Conservation (phyloP, 2,888 invertebrate species). For the Mycogona germanica region DNA sequence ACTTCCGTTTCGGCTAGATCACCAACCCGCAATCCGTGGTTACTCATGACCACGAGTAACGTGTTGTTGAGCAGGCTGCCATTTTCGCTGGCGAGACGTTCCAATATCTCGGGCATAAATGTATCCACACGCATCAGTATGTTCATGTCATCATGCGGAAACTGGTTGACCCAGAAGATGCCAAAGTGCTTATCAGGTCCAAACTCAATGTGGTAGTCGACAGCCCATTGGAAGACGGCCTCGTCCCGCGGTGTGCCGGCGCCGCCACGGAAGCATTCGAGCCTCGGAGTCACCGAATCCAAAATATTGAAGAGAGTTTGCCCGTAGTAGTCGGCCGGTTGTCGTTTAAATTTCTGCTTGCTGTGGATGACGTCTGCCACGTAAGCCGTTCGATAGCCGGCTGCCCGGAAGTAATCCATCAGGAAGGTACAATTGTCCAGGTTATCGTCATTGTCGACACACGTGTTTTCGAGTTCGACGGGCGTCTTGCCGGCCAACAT, state of each 20-base stretch:
- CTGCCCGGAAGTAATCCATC: slow-evolving; percentile 22
- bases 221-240: background rate
- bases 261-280: slow-evolving; percentile 23
- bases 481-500: slow-evolving; percentile 21
- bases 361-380: slow-evolving; percentile 61
- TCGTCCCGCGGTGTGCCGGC: background rate
- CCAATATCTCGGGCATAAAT: too few species aligned
- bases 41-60: slow-evolving; percentile 3
- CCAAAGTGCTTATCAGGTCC: background rate
- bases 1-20: background rate
- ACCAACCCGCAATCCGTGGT: slow-evolving; percentile 6
- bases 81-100: background rate
- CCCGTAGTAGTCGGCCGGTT: slow-evolving; percentile 71
- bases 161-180: background rate
- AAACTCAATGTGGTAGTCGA: background rate
- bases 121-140: background rate
- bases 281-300: background rate
- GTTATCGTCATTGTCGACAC: slow-evolving; percentile 12
- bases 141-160: background rate
- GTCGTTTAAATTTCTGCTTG: slow-evolving; percentile 53
- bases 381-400: slow-evolving; percentile 48
- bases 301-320: slow-evolving; percentile 44
- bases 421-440: slow-evolving; percentile 24
- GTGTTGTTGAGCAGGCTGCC: background rate
- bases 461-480: background rate